Conservation (phyloP, 2,888 invertebrate species). For the Lydus trimaculatus region DNA sequence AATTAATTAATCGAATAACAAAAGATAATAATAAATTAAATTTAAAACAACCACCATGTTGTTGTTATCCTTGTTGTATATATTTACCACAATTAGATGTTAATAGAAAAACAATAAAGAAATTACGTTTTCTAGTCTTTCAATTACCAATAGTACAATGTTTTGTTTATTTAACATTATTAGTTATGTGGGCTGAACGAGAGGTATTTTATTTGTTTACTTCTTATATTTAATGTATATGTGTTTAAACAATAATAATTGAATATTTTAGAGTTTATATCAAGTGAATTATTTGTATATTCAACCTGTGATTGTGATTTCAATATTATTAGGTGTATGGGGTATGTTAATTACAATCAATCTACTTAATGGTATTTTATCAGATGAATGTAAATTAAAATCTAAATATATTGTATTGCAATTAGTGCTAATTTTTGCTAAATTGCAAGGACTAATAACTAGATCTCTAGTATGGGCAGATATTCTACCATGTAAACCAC, state of each 20-base stretch:
- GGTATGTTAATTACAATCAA: slow-evolving; percentile 71
- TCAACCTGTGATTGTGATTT: slow-evolving; percentile 70
- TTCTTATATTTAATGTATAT: too few relatives aligned
- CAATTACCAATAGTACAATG: slow-evolving; percentile 76
- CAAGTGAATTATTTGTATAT: slow-evolving; percentile 68
- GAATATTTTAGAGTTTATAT: slow-evolving; percentile 64
- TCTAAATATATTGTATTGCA: slow-evolving; percentile 69
- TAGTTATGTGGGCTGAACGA: slow-evolving; percentile 71
- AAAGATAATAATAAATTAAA: slow-evolving; percentile 66
- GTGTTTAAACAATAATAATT: too few relatives aligned
- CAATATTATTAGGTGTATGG: slow-evolving; percentile 74
- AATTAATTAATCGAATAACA: slow-evolving; percentile 66
- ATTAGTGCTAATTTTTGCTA: slow-evolving; percentile 71
- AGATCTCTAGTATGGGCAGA: slow-evolving; percentile 66
- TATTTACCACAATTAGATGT: slow-evolving; percentile 66
- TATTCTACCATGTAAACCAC: slow-evolving; percentile 69
- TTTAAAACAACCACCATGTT: slow-evolving; percentile 72
- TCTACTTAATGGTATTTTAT: slow-evolving; percentile 61
- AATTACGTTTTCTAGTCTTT: slow-evolving; percentile 68
- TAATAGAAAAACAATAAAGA: slow-evolving; percentile 64
- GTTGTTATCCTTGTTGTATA: slow-evolving; percentile 75
- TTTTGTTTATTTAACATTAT: slow-evolving; percentile 66
- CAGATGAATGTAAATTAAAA: slow-evolving; percentile 57
- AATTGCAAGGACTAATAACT: slow-evolving; percentile 70
- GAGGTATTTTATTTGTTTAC: slow-evolving; percentile 63